phyloP scores from a whole-genome alignment of 1,140 invertebrate species.

The Araneus ventricosus region DNA sequence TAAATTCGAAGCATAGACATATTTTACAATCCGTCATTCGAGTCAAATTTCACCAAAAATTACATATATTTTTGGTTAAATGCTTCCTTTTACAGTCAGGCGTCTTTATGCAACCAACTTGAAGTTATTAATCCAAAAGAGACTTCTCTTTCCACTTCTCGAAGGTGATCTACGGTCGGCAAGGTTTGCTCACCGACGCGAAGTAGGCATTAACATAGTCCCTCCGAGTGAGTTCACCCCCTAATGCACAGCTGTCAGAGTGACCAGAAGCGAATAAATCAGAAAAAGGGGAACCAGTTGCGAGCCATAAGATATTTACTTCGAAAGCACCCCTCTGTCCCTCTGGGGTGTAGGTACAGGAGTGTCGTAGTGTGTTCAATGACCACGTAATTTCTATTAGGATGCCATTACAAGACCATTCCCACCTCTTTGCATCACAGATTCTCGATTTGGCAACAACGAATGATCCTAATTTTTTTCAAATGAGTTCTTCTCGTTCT shows the following conservation, averaged over 20 bases:
- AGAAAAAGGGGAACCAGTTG: neutral
- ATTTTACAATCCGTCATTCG: no score
- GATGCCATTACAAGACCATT: neutral
- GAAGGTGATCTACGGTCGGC: neutral
- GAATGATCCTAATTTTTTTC: no score
- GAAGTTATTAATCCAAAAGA: no score
- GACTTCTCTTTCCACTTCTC: neutral
- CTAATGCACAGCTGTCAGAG: neutral
- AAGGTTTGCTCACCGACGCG: neutral
- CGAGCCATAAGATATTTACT: neutral
- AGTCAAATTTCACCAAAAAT: no score
- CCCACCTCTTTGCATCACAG: no score
- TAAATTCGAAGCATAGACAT: no score
- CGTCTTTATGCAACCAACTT: no score
- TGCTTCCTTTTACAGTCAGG: no score
- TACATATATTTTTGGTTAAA: no score
- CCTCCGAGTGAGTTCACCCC: neutral
- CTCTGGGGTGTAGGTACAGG: neutral
- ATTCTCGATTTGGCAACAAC: no score
- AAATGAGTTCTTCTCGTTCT: no score
- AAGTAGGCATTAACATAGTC: neutral
- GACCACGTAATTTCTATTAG: neutral
- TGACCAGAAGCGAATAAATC: slow-evolving; percentile 5
- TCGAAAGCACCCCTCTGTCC: neutral
- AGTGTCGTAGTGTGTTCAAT: neutral